Evolutionary conservation across 2,797 vertebrate genomes (phyloP).

Genomic region (Mallotus villosus): DNA sequence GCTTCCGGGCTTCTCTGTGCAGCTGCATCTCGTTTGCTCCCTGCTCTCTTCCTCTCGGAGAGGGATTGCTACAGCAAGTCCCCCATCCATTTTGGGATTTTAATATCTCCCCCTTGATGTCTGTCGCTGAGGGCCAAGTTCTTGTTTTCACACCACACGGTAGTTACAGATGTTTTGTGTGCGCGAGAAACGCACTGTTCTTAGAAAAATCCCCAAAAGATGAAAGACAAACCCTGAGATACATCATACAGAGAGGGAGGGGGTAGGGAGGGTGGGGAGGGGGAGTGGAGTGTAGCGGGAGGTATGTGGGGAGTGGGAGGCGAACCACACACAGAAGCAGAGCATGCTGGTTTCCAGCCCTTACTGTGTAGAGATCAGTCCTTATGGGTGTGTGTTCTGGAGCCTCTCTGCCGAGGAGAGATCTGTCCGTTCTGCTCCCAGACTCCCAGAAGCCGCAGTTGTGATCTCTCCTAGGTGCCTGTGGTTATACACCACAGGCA

Average conservation of each 20-base stretch:
- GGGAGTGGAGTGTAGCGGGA: too few species aligned
- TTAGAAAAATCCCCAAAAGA: slow-evolving; percentile 49
- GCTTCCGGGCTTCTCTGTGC: slow-evolving; percentile 30
- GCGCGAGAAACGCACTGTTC: slow-evolving; percentile 35
- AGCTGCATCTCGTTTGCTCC: slow-evolving; percentile 62
- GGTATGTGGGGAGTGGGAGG: too few species aligned
- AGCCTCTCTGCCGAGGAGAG: too few species aligned
- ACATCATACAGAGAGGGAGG: slow-evolving; percentile 53
- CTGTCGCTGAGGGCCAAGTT: slow-evolving; percentile 46
- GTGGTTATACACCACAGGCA: background rate
- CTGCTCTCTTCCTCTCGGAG: slow-evolving; percentile 33
- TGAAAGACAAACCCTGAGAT: slow-evolving; percentile 53
- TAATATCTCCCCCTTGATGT: slow-evolving; percentile 60
- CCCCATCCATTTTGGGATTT: slow-evolving; percentile 51
- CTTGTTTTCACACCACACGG: slow-evolving; percentile 44
- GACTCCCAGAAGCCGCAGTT: too few species aligned
- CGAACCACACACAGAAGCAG: too few species aligned
- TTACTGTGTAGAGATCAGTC: too few species aligned
- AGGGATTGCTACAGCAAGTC: slow-evolving; percentile 50
- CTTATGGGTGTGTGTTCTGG: too few species aligned
- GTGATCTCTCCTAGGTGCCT: too few species aligned
- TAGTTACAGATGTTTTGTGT: slow-evolving; percentile 53
- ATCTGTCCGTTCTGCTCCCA: too few species aligned
- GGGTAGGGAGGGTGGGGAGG: slow-evolving; percentile 7
- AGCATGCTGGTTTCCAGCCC: too few species aligned